These are phyloP conservation scores for Lasioglossum lativentre DNA, from an alignment of 2,888 invertebrate genomes.

Conservation along the genomic window DNA sequence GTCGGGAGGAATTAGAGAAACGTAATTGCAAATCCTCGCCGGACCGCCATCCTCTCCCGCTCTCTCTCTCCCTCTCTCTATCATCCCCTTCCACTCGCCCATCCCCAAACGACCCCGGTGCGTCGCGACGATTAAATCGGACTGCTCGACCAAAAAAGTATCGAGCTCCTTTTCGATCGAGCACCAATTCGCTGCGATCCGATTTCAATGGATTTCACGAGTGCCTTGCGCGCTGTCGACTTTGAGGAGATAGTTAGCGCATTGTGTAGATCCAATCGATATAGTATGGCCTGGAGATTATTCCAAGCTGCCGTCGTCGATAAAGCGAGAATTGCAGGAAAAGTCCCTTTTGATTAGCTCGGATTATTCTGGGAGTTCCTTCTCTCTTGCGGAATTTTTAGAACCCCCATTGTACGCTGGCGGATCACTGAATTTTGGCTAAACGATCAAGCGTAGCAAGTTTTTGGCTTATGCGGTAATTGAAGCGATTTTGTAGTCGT, in stretches of 20 bases:
- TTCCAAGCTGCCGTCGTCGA: neutral
- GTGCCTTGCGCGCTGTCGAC: neutral
- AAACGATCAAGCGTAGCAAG: neutral
- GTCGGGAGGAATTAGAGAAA: slow-evolving; percentile 53
- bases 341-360: too few species aligned
- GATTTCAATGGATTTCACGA: slow-evolving; percentile 1
- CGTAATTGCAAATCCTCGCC: slow-evolving; percentile 54
- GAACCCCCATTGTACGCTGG: neutral
- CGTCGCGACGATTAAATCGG: slow-evolving; percentile 43
- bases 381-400: neutral
- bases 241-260: neutral
- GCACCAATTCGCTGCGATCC: slow-evolving; percentile 1
- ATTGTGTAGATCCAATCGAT: neutral
- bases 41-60: neutral
- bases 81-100: too few species aligned
- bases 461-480: neutral
- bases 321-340: too few species aligned
- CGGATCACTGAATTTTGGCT: neutral
- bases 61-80: neutral
- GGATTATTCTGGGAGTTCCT: neutral
- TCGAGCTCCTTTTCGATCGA: slow-evolving; percentile 1
- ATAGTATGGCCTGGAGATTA: neutral
- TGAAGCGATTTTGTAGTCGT: too few species aligned
- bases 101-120: neutral
- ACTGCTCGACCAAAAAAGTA: slow-evolving; percentile 18